Evolutionary conservation across 2,797 vertebrate species (phyloP), one percentile per base, ranked within the genome.

Genomic region (Mycteria americana): DNA sequence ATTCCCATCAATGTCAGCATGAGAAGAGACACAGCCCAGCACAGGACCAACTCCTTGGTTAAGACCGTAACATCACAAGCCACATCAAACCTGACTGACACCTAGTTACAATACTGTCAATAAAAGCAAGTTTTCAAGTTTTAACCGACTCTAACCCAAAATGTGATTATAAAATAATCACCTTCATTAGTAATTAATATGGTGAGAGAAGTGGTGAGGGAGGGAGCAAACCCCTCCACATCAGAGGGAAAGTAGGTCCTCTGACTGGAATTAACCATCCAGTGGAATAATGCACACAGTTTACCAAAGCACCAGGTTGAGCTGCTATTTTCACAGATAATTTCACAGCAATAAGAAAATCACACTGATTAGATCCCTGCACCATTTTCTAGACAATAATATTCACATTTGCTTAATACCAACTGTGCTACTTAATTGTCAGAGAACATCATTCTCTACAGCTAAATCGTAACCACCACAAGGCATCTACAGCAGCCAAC

Each of bases 311-410:
- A 80, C 48, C 78, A 83, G 45, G 76, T 4, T 82, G 68, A 83
- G 54, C 57, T 74, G 76, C 41, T 93, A 19, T 91, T 94, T 93
- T 88, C 82, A 88, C 87, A 93, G 81, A 39, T 72, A 86, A 95
- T 96, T 96, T 89, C 95, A 96, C 82, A 92, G 89, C 78, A 93
- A 78, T 80, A 80, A 89, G 87, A 83, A 93, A 85, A 87, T 54
- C 69, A 88, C 53, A 85, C 43, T 57, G 53, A 94, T 93, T 91
- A 88, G 51, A 88, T 73, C 72, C 30, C 45, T 63, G 25, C 37
- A 80, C 78, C n/a, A 64, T 82, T 89, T 96, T 80, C 75, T 68
- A 77, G 57, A 83, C 85, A 89, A 74, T 70, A 91, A 91, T 94
- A 94, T 72, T 85, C 92, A 59, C 69, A 88, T 93, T 89, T 92